Conservation (phyloP, 1,140 invertebrate genomes). For the Ceratina calcarata region DNA sequence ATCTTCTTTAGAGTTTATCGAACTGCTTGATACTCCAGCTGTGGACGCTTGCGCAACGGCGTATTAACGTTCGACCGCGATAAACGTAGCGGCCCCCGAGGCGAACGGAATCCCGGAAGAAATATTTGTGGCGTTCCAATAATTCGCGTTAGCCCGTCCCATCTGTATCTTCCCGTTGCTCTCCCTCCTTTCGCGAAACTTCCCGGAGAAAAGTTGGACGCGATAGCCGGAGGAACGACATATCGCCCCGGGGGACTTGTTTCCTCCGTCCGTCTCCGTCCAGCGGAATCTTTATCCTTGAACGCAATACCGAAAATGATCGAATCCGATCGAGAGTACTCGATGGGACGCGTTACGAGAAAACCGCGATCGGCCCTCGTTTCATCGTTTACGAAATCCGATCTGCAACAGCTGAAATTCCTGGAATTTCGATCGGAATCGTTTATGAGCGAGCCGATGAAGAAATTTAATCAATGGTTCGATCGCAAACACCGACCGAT, state of each 20-base stretch:
- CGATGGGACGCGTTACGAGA: neutral
- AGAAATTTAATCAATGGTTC: no score
- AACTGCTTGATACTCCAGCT: no score
- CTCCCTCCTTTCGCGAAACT: slow-evolving; percentile 39
- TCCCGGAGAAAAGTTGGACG: slow-evolving; percentile 50
- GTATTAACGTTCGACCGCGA: slow-evolving; percentile 27
- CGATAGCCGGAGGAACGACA: slow-evolving; percentile 63
- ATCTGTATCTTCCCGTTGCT: slow-evolving; percentile 44
- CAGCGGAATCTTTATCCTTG: slow-evolving; percentile 41
- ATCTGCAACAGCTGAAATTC: no score
- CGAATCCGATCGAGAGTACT: neutral
- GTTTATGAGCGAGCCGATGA: no score
- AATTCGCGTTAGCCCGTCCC: slow-evolving; percentile 31
- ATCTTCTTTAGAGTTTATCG: no score
- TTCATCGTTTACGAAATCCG: neutral
- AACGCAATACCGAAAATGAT: neutral
- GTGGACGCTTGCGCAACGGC: slow-evolving; percentile 1
- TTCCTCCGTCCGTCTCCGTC: slow-evolving; percentile 9
- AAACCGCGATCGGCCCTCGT: neutral
- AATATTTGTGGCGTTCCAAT: slow-evolving; percentile 46
- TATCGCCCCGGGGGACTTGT: slow-evolving; percentile 60
- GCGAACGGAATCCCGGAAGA: slow-evolving; percentile 30
- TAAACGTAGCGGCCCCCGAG: slow-evolving; percentile 23
- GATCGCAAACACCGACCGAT: neutral
- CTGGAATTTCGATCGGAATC: neutral